Base-by-base conservation (phyloP, 2,888 invertebrate species). In the Conops quadrifasciatus region DNA sequence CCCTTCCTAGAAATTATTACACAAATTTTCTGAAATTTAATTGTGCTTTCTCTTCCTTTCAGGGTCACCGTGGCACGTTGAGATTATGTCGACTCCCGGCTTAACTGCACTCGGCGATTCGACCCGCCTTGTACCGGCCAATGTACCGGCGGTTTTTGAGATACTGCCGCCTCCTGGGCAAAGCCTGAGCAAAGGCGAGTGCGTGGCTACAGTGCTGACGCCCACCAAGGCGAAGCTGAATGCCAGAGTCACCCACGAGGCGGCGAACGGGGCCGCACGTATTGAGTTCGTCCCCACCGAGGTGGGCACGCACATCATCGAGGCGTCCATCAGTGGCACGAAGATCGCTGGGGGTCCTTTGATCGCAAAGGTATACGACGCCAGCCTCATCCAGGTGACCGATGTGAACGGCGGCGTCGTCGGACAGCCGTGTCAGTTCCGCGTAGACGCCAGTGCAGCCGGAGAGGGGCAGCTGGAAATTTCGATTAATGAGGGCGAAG, bases 401-500 rank as follows among this genome's bases (percentile, higher is more conserved):
- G 96, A 97, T 84, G 94, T 98, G 45, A 93, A 95, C 79, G 95
- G 94, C 80, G 97, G 96, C 73, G 92, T 95, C 74, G 96, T 98
- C 51, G 97, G 97, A 69, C 95, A 97, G 86, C 95, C 96, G 75
- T 96, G 97, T 83, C 96, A 97, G 87, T 98, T 99, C 87, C 91
- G 94, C 91, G 98, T 99, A 86, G 98, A 98, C 87, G 98, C 98
- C 64, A 96, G 95, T 83, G 95, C 96, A 82, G 98, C 98, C 67
- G 99, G 99, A 53, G 98, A 98, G 89, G 99, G 99, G 65, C 98
- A 98, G 87, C 89, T 99, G 81, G 98, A 99, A 89, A 99, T 99
- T 83, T 97, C 97, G 80, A 97, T 99, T 84, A 98, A 99, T 86
- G 97, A 97, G 88, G 98, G 98, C 77, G 96, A 97, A 89, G 96